A percentile compares a stretch with the other conserved stretches of the same genome.
Evolutionary conservation across 1,140 invertebrate species (phyloP).

Genomic region (Odontomachus brunneus): DNA sequence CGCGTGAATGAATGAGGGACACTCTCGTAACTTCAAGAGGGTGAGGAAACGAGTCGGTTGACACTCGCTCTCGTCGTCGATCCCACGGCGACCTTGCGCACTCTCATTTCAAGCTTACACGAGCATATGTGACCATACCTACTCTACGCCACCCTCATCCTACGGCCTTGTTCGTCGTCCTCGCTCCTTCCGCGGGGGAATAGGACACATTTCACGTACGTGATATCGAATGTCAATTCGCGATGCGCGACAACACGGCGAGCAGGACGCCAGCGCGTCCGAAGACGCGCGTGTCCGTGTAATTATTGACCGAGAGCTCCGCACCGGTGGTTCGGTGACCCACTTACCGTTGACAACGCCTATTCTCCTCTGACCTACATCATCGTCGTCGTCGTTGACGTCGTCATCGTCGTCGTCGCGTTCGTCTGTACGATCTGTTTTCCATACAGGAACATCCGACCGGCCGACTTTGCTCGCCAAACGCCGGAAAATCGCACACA

Average conservation of each 20-base stretch:
- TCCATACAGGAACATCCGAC: constrained; percentile 38
- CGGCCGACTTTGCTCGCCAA: constrained; percentile 18
- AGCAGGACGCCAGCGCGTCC: not conserved
- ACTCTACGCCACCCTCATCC: too few species aligned
- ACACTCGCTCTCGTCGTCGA: not conserved
- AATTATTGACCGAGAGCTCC: constrained; percentile 42
- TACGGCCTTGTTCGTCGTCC: not conserved
- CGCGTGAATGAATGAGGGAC: too few species aligned
- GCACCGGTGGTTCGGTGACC: constrained; percentile 31
- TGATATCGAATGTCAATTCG: constrained; percentile 21
- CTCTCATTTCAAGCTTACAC: not conserved
- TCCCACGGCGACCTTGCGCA: constrained; percentile 16
- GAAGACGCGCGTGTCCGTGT: constrained; percentile 20
- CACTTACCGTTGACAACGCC: constrained; percentile 56
- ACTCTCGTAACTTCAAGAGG: not conserved
- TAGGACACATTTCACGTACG: not conserved
- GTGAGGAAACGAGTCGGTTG: constrained; percentile 39
- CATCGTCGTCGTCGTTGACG: constrained; percentile 23
- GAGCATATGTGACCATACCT: too few species aligned
- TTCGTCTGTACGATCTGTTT: constrained; percentile 42
- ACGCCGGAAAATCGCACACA: constrained; percentile 20
- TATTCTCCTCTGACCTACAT: constrained; percentile 58
- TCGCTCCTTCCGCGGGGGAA: not conserved
- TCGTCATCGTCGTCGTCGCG: constrained; percentile 18
- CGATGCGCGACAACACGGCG: not conserved